phyloP scores from a whole-genome alignment of 2,113 vertebrate species.

The human (Homo sapiens) region DNA sequence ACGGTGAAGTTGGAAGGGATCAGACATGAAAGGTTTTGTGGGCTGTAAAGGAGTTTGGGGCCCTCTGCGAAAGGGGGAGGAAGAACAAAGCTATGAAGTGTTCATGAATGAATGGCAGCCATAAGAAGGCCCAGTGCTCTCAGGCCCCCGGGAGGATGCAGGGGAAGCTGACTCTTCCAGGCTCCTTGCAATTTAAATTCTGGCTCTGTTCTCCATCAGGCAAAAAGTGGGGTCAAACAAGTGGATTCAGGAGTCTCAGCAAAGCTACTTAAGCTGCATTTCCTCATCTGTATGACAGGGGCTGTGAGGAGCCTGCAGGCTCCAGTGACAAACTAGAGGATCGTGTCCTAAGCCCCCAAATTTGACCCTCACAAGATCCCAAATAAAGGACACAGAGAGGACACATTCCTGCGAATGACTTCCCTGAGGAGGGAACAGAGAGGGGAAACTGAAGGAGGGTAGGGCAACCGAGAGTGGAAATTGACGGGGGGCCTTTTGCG shows the following conservation, averaged over 20 bases:
- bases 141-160: neutral
- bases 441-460: accelerated
- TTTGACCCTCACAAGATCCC: neutral
- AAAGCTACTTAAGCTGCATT: neutral
- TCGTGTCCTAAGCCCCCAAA: neutral
- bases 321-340: neutral
- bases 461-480: neutral
- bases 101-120: neutral
- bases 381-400: neutral
- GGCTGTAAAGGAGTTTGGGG: neutral
- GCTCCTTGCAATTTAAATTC: neutral
- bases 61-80: neutral
- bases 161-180: neutral
- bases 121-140: neutral
- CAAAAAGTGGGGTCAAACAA: neutral
- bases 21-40: neutral
- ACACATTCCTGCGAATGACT: no score
- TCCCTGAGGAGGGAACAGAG: neutral
- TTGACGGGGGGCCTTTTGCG: no score
- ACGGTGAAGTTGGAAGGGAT: neutral
- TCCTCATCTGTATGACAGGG: neutral
- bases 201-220: neutral
- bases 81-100: neutral
- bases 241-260: neutral
- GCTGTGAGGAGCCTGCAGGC: neutral